Evolutionary conservation across 2,888 invertebrate species (phyloP).

Genomic region (Philaethria dido): DNA sequence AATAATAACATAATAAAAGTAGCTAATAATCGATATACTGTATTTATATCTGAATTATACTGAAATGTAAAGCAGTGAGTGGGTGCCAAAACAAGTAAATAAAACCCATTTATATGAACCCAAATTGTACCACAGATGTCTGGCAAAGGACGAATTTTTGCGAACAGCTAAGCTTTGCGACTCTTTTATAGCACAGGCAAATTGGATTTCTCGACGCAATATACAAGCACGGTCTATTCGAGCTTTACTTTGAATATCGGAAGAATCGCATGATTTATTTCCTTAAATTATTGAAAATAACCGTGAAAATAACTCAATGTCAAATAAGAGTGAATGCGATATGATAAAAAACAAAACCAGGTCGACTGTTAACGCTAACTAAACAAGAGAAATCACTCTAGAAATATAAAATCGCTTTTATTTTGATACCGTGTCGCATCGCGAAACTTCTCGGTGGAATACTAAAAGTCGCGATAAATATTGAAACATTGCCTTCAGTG

Average conservation of each 20-base stretch:
- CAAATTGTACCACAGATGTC: constrained; percentile 32
- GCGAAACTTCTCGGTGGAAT: constrained; percentile 33
- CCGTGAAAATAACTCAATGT: neutral
- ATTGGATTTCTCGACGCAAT: constrained; percentile 64
- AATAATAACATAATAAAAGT: neutral
- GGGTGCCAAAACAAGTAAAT: constrained; percentile 19
- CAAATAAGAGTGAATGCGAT: constrained; percentile 2
- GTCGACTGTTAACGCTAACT: constrained; percentile 21
- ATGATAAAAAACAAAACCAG: constrained; percentile 17
- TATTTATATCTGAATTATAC: constrained; percentile 10
- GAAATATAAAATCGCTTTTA: constrained; percentile 17
- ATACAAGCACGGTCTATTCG: constrained; percentile 60
- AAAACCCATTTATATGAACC: constrained; percentile 29
- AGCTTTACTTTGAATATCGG: constrained; percentile 54
- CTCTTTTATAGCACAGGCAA: constrained; percentile 67
- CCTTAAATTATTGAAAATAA: neutral
- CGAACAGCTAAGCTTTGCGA: constrained; percentile 40
- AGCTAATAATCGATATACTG: neutral
- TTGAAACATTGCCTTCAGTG: constrained; percentile 38
- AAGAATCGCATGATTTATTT: constrained; percentile 34
- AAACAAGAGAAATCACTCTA: constrained; percentile 6
- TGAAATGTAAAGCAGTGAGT: constrained; percentile 3
- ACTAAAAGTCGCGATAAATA: constrained; percentile 38
- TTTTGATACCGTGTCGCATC: constrained; percentile 19
- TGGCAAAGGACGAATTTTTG: constrained; percentile 34